Evolutionary conservation across 2,888 invertebrate genomes (phyloP).

Genomic region (Eristalis intricaria): DNA sequence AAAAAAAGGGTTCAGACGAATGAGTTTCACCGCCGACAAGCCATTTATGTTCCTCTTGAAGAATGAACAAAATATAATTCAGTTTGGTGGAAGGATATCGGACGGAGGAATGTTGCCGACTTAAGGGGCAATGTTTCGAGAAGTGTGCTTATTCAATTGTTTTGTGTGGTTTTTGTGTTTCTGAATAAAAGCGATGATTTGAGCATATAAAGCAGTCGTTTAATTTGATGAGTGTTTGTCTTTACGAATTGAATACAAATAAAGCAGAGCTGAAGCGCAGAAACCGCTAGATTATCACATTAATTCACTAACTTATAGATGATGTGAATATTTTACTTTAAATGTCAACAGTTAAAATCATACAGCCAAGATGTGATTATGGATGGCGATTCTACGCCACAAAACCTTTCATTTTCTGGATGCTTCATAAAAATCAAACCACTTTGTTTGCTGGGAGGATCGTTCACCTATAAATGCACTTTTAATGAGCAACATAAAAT

Average conservation of each 20-base stretch:
- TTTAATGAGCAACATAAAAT: background rate
- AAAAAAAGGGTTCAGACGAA: background rate
- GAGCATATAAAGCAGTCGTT: too few species aligned
- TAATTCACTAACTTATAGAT: too few species aligned
- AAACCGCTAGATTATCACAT: too few species aligned
- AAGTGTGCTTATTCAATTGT: background rate
- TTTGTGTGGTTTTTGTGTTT: too few species aligned
- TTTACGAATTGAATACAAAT: background rate
- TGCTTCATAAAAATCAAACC: background rate
- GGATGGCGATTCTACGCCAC: background rate
- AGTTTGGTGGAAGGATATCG: conserved; percentile 11
- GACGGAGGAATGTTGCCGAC: background rate
- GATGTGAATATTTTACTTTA: background rate
- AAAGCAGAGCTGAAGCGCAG: background rate
- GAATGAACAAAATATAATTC: background rate
- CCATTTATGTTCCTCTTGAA: conserved; percentile 7
- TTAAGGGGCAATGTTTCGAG: too few species aligned
- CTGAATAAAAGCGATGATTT: too few species aligned
- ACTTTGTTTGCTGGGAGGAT: background rate
- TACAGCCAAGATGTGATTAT: background rate
- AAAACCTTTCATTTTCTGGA: background rate
- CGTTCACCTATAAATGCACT: background rate
- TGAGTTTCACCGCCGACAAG: background rate
- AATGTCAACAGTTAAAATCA: background rate
- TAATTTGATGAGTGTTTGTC: too few species aligned